Percentiles rank a stretch among this genome's conserved stretches.
These are phyloP conservation scores for Drosophila macrospina DNA, from an alignment of 2,888 invertebrate genomes.

Conservation along the genomic window DNA sequence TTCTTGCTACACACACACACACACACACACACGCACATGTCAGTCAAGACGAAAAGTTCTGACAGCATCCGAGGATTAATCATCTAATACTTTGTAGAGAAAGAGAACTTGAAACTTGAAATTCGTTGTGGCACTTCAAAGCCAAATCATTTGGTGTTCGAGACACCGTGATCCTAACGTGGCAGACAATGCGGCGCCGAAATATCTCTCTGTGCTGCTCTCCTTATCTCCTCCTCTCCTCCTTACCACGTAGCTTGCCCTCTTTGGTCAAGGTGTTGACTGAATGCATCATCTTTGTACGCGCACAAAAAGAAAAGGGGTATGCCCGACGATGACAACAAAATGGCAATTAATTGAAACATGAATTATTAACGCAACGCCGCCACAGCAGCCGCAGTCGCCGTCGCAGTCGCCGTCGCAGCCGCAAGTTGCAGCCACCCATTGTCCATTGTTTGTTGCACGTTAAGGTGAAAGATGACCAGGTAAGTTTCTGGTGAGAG, in stretches of 20 bases:
- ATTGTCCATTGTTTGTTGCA: conserved; percentile 63
- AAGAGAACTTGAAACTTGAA: conserved; percentile 78
- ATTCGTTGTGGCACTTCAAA: conserved; percentile 78
- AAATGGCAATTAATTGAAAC: conserved; percentile 82
- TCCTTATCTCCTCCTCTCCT: no score
- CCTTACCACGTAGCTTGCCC: no score
- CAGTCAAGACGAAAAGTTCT: conserved; percentile 59
- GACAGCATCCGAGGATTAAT: conserved; percentile 69
- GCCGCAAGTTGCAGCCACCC: conserved; percentile 52
- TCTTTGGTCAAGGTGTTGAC: conserved; percentile 78
- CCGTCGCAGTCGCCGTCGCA: conserved; percentile 2
- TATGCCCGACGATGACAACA: conserved; percentile 64
- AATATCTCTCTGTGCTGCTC: conserved; percentile 7
- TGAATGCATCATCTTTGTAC: conserved; percentile 44
- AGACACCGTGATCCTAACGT: conserved; percentile 31
- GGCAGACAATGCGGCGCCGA: conserved; percentile 42
- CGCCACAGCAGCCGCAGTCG: conserved; percentile 35
- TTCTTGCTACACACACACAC: conserved; percentile 37
- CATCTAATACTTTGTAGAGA: conserved; percentile 60
- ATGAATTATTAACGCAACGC: conserved; percentile 77
- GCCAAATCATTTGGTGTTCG: conserved; percentile 37
- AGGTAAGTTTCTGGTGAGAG: conserved; percentile 63
- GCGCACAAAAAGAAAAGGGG: conserved; percentile 36
- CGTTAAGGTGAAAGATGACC: conserved; percentile 66
- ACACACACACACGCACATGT: no score